phyloP scores from a whole-genome alignment of 2,888 invertebrate species.

The Apotomis capreana region DNA sequence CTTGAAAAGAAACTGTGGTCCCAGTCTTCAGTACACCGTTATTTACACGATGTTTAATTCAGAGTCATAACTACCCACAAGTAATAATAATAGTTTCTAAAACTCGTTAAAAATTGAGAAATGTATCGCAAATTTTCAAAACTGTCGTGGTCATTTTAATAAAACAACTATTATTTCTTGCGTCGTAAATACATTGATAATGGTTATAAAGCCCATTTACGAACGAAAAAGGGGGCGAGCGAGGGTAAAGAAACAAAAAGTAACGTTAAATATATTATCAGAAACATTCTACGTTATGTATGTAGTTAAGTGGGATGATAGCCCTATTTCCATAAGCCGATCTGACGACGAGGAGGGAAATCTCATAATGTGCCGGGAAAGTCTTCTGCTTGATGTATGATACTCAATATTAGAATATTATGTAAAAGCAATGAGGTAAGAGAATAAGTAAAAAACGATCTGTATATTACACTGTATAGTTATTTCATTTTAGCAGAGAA shows the following conservation, averaged over 20 bases:
- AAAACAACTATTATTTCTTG: not conserved
- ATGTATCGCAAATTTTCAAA: no score
- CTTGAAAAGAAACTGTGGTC: no score
- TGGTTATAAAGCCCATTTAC: not conserved
- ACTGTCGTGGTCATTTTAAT: no score
- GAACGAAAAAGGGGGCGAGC: not conserved
- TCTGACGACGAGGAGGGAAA: constrained; percentile 33
- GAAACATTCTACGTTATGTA: constrained; percentile 32
- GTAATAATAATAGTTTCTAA: no score
- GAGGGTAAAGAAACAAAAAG: constrained; percentile 14
- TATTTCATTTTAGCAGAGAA: not conserved
- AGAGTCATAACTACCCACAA: no score
- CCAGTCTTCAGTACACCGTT: no score
- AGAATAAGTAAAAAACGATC: constrained; percentile 20
- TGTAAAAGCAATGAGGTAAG: constrained; percentile 30
- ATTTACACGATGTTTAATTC: no score
- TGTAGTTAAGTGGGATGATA: constrained; percentile 37
- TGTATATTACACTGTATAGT: not conserved
- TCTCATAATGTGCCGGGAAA: constrained; percentile 38
- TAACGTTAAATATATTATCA: constrained; percentile 29
- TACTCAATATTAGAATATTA: constrained; percentile 36
- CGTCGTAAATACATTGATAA: not conserved
- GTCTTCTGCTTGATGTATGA: constrained; percentile 35
- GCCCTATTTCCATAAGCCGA: constrained; percentile 40
- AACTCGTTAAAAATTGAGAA: no score